These are phyloP conservation scores for Caenorhabditis uteleia DNA, from an alignment of 2,888 invertebrate genomes.

Conservation along the genomic window DNA sequence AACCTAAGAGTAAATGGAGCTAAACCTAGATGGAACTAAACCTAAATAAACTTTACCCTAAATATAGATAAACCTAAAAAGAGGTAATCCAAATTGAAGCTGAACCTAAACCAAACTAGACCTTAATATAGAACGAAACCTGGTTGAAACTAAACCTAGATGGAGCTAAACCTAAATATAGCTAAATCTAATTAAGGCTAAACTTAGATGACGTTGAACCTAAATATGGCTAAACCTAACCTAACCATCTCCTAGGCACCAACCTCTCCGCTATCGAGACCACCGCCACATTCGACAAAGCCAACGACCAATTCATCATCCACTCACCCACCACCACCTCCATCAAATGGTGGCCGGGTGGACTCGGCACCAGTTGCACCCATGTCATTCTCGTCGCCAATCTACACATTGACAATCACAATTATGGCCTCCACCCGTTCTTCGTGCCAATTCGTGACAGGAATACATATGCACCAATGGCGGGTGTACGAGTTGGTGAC, in stretches of 20 bases:
- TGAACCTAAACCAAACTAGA: too few species aligned
- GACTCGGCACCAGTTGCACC: slow-evolving; percentile 87
- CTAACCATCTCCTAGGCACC: slow-evolving; percentile 82
- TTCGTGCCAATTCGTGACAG: slow-evolving; percentile 87
- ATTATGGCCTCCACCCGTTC: slow-evolving; percentile 89
- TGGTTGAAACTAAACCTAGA: too few species aligned
- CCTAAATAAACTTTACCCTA: too few species aligned
- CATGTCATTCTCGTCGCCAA: slow-evolving; percentile 91
- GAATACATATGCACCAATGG: slow-evolving; percentile 77
- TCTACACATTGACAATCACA: slow-evolving; percentile 82
- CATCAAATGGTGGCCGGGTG: slow-evolving; percentile 70
- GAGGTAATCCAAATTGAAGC: too few species aligned
- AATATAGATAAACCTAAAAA: too few species aligned
- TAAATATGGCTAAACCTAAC: too few species aligned
- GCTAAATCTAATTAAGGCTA: too few species aligned
- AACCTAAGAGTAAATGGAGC: too few species aligned
- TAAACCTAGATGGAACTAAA: too few species aligned
- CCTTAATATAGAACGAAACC: too few species aligned
- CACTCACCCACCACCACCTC: slow-evolving; percentile 86
- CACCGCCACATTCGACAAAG: slow-evolving; percentile 85
- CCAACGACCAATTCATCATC: slow-evolving; percentile 83
- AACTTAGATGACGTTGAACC: too few species aligned
- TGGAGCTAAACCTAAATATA: too few species aligned
- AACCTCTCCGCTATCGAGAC: slow-evolving; percentile 91
- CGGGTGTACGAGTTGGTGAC: slow-evolving; percentile 85